Evolutionary conservation across 2,888 invertebrate species (phyloP), one percentile per base, ranked within the genome.

Genomic region (Drosophila quinaria): DNA sequence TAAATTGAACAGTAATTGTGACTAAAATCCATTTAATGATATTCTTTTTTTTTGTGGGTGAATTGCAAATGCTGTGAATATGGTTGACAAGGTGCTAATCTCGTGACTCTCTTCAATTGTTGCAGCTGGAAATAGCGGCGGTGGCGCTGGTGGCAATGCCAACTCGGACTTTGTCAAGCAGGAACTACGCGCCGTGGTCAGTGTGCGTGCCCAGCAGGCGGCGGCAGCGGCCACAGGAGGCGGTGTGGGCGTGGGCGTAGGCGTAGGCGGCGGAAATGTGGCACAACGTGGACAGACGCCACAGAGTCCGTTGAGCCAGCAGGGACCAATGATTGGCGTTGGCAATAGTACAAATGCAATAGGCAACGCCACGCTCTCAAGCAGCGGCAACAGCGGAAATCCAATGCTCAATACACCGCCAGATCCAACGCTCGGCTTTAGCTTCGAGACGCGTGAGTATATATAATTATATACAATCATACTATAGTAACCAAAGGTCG

Each of bases 131-230:
- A 66, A 72, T 62, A 58, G 37, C 37, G 75, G 58, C 25, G 59
- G 86, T 29, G 64, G 47, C 1, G 64, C 93, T 94, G 81, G 75
- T 10, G 95, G 94, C 88, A 94, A 93, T 89, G 94, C 94, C 89
- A 94, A 94, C 90, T 95, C 97, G 55, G 98, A 98, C 93, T 98
- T 96, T 93, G 98, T 98, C 82, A 95, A 97, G 90, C 97, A 98
- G 93, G 97, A 98, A 93, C 94, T 98, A 90, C 95, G 98, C 84
- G 97, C 97, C 52, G 96, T 97, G 74, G 97, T 98, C 68, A 97
- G 96, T 80, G 97, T 97, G 60, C 95, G 98, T 90, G 96, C 96
- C 39, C 94, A 94, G 80, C 92, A 92, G 71, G 91, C 91, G 47
- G 88, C 90, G 37, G 94, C 94, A 35, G 90, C 90, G 19, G 87